Evolutionary conservation across 92 coral and sea anemone species (phyloP).

Genomic region (Paramuricea clavata): DNA sequence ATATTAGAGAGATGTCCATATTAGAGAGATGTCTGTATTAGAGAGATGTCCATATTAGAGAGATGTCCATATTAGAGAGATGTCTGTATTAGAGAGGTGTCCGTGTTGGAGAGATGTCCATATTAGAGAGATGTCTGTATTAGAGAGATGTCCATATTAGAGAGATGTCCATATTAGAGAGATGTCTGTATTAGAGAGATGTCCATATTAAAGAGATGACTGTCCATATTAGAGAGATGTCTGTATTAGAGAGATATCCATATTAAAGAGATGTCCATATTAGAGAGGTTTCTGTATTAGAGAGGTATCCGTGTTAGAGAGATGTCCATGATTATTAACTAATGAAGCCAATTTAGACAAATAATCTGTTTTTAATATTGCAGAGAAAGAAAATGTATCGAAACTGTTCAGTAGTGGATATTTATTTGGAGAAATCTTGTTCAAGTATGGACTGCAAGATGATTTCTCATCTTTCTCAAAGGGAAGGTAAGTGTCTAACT

Average conservation of each 20-base stretch:
- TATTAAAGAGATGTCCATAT: background rate
- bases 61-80: no score
- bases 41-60: no score
- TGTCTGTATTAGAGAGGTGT: no score
- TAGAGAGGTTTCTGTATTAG: background rate
- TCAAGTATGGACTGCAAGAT: constrained; percentile 90
- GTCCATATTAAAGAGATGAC: background rate
- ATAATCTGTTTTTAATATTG: background rate
- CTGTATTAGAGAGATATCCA: background rate
- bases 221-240: background rate
- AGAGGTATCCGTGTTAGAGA: background rate
- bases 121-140: background rate
- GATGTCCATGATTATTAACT: background rate
- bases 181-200: background rate
- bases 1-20: background rate
- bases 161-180: background rate
- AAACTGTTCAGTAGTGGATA: constrained; percentile 92
- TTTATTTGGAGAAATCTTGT: constrained; percentile 88
- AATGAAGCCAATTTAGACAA: background rate
- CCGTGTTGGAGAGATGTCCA: background rate
- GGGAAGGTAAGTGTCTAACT: constrained; percentile 76
- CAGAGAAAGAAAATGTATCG: constrained; percentile 89
- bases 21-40: no score
- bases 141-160: background rate
- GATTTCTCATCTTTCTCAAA: constrained; percentile 93